Evolutionary conservation across 2,797 vertebrate species (phyloP).

Genomic region (Natrix natrix): DNA sequence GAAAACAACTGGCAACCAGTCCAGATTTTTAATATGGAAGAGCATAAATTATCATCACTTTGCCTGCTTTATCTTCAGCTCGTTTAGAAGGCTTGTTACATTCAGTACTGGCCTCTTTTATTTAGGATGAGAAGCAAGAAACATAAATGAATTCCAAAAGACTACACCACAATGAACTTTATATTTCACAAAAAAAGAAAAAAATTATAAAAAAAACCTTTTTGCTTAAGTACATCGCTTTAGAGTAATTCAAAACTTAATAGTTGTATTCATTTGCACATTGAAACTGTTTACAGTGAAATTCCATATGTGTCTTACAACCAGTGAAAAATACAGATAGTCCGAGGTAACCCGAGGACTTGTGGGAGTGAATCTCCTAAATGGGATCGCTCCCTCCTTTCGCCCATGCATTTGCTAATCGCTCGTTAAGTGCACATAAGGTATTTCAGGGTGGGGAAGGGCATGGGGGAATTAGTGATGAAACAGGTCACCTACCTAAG

Average conservation of each 20-base stretch:
- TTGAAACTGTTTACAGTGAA: background rate
- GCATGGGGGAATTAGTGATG: no score
- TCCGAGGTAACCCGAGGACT: no score
- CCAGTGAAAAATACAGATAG: background rate
- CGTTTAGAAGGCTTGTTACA: background rate
- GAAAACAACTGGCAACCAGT: background rate
- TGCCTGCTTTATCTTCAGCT: background rate
- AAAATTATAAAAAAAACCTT: background rate
- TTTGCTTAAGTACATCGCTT: background rate
- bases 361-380: no score
- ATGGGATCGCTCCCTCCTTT: no score
- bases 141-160: background rate
- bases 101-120: background rate
- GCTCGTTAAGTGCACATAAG: no score
- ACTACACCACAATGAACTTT: background rate
- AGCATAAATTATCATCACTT: background rate
- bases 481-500: no score
- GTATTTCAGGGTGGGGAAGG: no score
- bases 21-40: background rate
- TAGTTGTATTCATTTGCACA: background rate
- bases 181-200: background rate
- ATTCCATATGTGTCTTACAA: background rate
- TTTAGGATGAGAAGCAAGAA: background rate
- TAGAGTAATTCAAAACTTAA: background rate
- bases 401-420: no score